Percentiles rank a stretch among this genome's conserved stretches.
These are phyloP conservation scores for Dinoponera quadriceps DNA, from an alignment of 1,140 invertebrate genomes.

Conservation along the genomic window DNA sequence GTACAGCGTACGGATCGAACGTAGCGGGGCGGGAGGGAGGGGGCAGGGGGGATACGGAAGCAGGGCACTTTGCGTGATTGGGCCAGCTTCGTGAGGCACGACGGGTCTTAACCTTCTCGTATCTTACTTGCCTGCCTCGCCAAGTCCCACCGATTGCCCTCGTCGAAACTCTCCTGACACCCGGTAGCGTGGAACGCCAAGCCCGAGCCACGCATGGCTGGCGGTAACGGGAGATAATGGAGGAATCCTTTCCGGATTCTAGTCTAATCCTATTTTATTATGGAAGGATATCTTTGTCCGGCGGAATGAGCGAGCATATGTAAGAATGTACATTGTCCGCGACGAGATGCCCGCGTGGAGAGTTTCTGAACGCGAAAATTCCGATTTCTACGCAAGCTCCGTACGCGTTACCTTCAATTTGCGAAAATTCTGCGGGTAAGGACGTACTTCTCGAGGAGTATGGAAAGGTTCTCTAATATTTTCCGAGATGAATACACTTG, in stretches of 20 bases:
- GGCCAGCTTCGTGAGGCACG: conserved; percentile 69
- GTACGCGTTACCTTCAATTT: conserved; percentile 1
- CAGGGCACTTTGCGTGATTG: conserved; percentile 82
- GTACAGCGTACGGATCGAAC: conserved; percentile 38
- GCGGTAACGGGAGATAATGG: conserved; percentile 58
- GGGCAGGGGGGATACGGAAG: conserved; percentile 57
- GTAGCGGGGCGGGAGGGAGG: not conserved
- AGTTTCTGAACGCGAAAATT: conserved; percentile 11
- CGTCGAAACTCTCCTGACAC: conserved; percentile 40
- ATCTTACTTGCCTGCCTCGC: conserved; percentile 34
- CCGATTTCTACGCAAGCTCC: conserved; percentile 12
- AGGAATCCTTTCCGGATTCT: conserved; percentile 58
- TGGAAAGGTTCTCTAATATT: not conserved
- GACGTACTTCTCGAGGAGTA: not conserved
- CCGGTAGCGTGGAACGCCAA: not conserved
- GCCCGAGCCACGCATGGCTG: conserved; percentile 53
- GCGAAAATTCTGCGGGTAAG: not conserved
- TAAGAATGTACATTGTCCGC: conserved; percentile 19
- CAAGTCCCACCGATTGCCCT: conserved; percentile 20
- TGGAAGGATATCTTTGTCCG: conserved; percentile 28
- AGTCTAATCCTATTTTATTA: conserved; percentile 55
- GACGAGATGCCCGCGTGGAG: not conserved
- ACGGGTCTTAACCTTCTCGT: conserved; percentile 64
- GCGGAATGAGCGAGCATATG: conserved; percentile 31
- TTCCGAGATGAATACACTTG: not conserved